Evolutionary conservation across 1,140 invertebrate genomes (phyloP).

Genomic region (Calliopsis andreniformis): DNA sequence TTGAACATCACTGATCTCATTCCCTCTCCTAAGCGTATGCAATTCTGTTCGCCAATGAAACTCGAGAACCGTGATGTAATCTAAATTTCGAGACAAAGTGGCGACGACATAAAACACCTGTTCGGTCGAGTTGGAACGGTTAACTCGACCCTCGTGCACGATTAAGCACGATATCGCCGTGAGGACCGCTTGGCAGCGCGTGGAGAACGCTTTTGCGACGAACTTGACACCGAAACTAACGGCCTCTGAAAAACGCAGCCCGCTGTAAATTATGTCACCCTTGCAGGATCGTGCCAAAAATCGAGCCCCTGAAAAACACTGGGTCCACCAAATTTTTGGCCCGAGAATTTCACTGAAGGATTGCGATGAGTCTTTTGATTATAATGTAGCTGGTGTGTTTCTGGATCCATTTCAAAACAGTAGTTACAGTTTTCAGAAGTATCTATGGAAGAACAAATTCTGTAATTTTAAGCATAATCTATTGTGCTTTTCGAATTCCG

Average conservation of each 20-base stretch:
- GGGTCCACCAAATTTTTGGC: background rate
- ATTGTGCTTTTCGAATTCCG: too few relatives aligned
- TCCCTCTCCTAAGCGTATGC: background rate
- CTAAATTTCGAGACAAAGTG: background rate
- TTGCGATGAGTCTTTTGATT: background rate
- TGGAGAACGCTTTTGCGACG: slow-evolving; percentile 5
- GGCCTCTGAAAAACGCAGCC: slow-evolving; percentile 15
- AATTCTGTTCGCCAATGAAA: background rate
- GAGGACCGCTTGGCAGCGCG: slow-evolving; percentile 20
- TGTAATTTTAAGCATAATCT: too few relatives aligned
- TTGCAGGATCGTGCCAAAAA: background rate
- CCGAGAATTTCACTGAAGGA: background rate
- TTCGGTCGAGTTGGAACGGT: slow-evolving; percentile 3
- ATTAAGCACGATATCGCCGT: slow-evolving; percentile 25
- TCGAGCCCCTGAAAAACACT: background rate
- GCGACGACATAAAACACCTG: slow-evolving; percentile 24
- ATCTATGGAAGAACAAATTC: too few relatives aligned
- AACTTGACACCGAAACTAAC: slow-evolving; percentile 51
- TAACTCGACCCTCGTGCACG: slow-evolving; percentile 5
- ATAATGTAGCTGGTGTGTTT: background rate
- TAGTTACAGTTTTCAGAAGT: too few relatives aligned
- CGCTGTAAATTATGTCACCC: slow-evolving; percentile 17
- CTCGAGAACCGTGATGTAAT: background rate
- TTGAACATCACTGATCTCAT: too few relatives aligned
- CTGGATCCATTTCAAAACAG: too few relatives aligned